phyloP scores from a whole-genome alignment of 2,888 invertebrate genomes.

The Euplexia lucipara region DNA sequence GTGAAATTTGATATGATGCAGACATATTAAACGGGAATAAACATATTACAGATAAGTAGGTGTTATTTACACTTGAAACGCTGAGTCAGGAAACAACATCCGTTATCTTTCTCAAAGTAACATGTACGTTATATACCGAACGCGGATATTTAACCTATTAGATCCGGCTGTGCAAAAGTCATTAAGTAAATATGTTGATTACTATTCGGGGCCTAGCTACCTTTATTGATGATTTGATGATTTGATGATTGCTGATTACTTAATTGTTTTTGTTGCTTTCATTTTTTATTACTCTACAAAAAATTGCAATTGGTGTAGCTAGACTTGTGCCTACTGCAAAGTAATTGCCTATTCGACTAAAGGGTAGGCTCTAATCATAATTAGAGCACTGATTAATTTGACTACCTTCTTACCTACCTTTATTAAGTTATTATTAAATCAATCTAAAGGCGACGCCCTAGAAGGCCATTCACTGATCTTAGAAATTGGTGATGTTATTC shows the following conservation, averaged over 20 bases:
- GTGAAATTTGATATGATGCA: no score
- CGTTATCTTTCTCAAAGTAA: slow-evolving; percentile 3
- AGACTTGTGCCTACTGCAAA: slow-evolving; percentile 8
- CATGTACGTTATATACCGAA: slow-evolving; percentile 4
- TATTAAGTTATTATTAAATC: no score
- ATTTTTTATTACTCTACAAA: background rate
- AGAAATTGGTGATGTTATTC: no score
- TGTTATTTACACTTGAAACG: background rate
- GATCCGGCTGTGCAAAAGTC: slow-evolving; percentile 8
- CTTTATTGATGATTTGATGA: no score
- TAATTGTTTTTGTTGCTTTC: background rate
- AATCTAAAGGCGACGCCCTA: no score
- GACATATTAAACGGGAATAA: no score
- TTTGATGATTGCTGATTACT: slow-evolving; percentile 8
- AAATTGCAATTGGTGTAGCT: slow-evolving; percentile 2
- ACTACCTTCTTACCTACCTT: no score
- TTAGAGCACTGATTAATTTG: background rate
- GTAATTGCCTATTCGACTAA: background rate
- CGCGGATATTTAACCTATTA: background rate
- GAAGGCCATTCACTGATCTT: no score
- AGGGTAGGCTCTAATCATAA: no score
- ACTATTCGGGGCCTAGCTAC: slow-evolving; percentile 10
- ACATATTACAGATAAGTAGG: no score
- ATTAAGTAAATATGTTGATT: slow-evolving; percentile 10
- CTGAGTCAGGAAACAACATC: background rate